A percentile compares a stretch with the other conserved stretches of the same genome.
Evolutionary conservation across 2,888 invertebrate species (phyloP).

Genomic region (Machimus atricapillus): DNA sequence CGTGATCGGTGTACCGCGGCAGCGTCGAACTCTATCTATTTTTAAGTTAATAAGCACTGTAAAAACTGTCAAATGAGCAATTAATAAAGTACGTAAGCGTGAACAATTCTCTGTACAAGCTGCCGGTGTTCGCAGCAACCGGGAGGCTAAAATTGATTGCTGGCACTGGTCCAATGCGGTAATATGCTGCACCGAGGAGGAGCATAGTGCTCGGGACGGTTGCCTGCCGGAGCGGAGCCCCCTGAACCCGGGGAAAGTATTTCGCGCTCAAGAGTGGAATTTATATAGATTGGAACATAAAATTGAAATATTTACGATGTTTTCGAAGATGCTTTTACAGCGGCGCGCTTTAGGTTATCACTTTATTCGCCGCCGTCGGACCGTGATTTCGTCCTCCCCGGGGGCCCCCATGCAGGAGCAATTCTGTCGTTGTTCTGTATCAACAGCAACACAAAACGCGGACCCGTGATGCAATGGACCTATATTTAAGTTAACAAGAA

Average conservation of each 20-base stretch:
- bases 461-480: background rate
- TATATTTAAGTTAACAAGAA: constrained; percentile 2
- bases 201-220: background rate
- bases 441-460: background rate
- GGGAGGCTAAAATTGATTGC: constrained; percentile 8
- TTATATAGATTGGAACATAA: background rate
- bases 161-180: constrained; percentile 29
- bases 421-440: background rate
- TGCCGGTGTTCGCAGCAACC: background rate
- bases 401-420: background rate
- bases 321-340: constrained; percentile 29
- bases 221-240: background rate
- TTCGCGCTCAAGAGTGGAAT: constrained; percentile 11
- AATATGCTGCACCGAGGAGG: constrained; percentile 19
- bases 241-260: background rate
- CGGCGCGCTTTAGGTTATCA: background rate
- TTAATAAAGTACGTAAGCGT: constrained; percentile 44
- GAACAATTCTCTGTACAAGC: constrained; percentile 37
- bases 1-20: background rate
- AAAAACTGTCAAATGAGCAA: constrained; percentile 43
- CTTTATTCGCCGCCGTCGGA: background rate
- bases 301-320: constrained; percentile 37
- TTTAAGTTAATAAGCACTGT: constrained; percentile 28
- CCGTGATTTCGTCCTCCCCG: background rate
- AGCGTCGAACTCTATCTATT: background rate